Evolutionary conservation across 1,140 invertebrate species (phyloP).

Genomic region (Tenebrio molitor): DNA sequence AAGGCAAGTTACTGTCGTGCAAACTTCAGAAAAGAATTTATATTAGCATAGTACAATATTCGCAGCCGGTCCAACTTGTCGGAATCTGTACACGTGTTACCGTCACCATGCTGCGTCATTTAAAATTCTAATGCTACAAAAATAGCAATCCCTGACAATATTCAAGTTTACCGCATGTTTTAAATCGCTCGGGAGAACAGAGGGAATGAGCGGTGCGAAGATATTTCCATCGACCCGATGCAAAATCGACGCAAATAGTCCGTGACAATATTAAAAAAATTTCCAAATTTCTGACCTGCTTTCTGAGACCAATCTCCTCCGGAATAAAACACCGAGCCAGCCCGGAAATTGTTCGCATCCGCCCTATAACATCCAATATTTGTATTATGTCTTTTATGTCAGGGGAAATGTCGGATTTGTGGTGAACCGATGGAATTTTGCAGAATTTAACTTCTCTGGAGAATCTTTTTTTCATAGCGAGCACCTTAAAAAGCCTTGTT

Average conservation of each 20-base stretch:
- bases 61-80: slow-evolving; percentile 39
- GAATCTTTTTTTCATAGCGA: background rate
- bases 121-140: slow-evolving; percentile 49
- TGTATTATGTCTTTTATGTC: background rate
- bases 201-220: background rate
- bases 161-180: slow-evolving; percentile 39
- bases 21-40: slow-evolving; percentile 45
- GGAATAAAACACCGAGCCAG: background rate
- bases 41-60: slow-evolving; percentile 47
- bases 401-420: background rate
- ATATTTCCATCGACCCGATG: background rate
- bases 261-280: slow-evolving; percentile 3
- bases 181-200: slow-evolving; percentile 10
- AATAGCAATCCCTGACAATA: slow-evolving; percentile 40
- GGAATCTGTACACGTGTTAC: slow-evolving; percentile 46
- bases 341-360: background rate
- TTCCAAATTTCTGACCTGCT: slow-evolving; percentile 2
- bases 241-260: background rate
- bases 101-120: slow-evolving; percentile 39
- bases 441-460: background rate
- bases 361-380: background rate
- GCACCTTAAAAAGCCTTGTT: background rate
- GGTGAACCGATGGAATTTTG: background rate
- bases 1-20: slow-evolving; percentile 27
- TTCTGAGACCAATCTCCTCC: background rate